Evolutionary conservation across 2,797 vertebrate species (phyloP), one percentile per base, ranked within the genome.

Genomic region (Tiaroga cobitis): DNA sequence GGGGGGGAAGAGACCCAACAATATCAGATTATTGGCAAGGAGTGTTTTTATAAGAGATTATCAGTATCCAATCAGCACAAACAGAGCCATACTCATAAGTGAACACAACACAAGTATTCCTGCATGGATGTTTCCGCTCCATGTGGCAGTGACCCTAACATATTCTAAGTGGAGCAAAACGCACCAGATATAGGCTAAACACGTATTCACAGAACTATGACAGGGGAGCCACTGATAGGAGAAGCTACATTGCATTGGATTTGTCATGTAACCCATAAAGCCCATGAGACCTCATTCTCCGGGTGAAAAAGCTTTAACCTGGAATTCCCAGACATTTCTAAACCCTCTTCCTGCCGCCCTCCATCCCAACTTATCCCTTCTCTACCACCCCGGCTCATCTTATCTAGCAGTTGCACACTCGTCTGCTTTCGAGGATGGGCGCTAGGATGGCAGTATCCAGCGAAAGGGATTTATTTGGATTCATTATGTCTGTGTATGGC

Each of bases 401-500:
- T 90, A 89, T 90, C 87, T 87, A 82, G 63, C 79, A 67, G 85
- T 78, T 84, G 70, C 89, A 87, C 89, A 87, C 84, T 82, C 82
- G 81, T 85, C 81, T 75, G 81, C 81, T 85, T 77, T 77, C 56
- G 46, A 87, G 75, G 81, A 83, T 82, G 84, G 74, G 72, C 29
- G 19, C 79, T 73, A 78, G 82, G 80, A 85, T 29, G 86, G 72
- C 70, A 76, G 69, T 74, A 88, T 87, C 82, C 87, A 82, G 84
- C 51, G 85, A 85, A 84, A 83, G 43, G 82, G 87, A 90, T 90
- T 88, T 89, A 88, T 89, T 87, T 84, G 82, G 87, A 90, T 90
- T 90, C 85, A 88, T 90, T 88, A 84, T 80, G 84, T 82, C 84
- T 77, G 81, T 88, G 83, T 87, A 84, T 82, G 81, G 69, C 82